Evolutionary conservation across 2,888 invertebrate species (phyloP).

Genomic region (Microctonus hyperodae): DNA sequence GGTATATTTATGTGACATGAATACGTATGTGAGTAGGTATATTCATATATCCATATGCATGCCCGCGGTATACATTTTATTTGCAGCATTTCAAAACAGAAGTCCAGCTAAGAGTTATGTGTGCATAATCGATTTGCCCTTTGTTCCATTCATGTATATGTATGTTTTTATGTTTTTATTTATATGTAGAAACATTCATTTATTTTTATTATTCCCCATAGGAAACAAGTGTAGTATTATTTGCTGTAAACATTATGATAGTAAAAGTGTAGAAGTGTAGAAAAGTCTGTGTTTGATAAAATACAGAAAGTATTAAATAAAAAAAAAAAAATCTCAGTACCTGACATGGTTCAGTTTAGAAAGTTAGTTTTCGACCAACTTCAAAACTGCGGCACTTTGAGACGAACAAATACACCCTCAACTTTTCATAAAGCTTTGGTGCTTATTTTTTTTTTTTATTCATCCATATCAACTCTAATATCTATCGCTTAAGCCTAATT

Average conservation of each 20-base stretch:
- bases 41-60: neutral
- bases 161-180: too few species aligned
- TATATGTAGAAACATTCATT: too few species aligned
- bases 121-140: too few species aligned
- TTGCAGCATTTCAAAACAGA: too few species aligned
- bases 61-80: too few species aligned
- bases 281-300: neutral
- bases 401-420: slow-evolving; percentile 43
- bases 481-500: neutral
- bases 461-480: neutral
- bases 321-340: slow-evolving; percentile 4
- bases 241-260: neutral
- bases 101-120: too few species aligned
- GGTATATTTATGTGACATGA: neutral
- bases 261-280: neutral
- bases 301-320: neutral
- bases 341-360: neutral
- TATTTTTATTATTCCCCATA: neutral
- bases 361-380: slow-evolving; percentile 25
- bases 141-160: too few species aligned
- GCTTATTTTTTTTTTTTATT: neutral
- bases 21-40: neutral
- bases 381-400: slow-evolving; percentile 31
- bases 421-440: slow-evolving; percentile 46
- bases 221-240: neutral